Percentiles rank a stretch among this genome's conserved stretches.
Evolutionary conservation across 2,888 invertebrate genomes (phyloP).

Genomic region (Iselma pallidipennis): DNA sequence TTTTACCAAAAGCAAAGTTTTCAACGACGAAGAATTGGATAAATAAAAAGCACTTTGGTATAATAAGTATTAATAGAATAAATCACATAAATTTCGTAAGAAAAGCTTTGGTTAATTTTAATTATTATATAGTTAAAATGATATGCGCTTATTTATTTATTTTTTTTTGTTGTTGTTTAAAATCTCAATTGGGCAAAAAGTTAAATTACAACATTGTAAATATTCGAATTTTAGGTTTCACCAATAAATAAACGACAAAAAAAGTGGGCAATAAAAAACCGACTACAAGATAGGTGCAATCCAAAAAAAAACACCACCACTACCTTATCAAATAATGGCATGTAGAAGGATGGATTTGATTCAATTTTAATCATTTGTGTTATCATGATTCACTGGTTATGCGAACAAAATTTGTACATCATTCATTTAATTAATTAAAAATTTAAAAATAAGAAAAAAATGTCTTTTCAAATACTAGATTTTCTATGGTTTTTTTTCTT

Average conservation of each 20-base stretch:
- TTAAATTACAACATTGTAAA: not conserved
- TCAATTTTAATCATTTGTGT: constrained; percentile 1
- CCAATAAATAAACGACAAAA: not conserved
- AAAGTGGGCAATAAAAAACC: not conserved
- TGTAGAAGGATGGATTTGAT: constrained; percentile 12
- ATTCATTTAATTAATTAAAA: not conserved
- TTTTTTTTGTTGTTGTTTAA: not conserved
- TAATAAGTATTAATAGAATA: not conserved
- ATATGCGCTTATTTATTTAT: constrained; percentile 10
- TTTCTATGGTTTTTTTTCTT: not conserved
- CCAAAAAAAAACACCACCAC: not conserved
- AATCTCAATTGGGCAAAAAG: not conserved
- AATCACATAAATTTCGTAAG: constrained; percentile 12
- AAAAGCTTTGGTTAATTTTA: constrained; percentile 16
- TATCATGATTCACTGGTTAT: not conserved
- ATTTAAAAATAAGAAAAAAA: not conserved
- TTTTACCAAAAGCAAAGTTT: no score
- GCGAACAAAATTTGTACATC: constrained; percentile 17
- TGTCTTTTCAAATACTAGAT: not conserved
- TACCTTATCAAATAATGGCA: not conserved
- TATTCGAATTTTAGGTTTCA: not conserved
- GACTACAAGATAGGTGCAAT: not conserved
- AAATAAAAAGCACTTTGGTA: constrained; percentile 16
- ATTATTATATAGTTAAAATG: constrained; percentile 8
- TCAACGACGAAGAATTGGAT: no score